Percentiles rank a stretch among this genome's conserved stretches.
Evolutionary conservation across 2,888 invertebrate genomes (phyloP).

Genomic region (Luperina testacea): DNA sequence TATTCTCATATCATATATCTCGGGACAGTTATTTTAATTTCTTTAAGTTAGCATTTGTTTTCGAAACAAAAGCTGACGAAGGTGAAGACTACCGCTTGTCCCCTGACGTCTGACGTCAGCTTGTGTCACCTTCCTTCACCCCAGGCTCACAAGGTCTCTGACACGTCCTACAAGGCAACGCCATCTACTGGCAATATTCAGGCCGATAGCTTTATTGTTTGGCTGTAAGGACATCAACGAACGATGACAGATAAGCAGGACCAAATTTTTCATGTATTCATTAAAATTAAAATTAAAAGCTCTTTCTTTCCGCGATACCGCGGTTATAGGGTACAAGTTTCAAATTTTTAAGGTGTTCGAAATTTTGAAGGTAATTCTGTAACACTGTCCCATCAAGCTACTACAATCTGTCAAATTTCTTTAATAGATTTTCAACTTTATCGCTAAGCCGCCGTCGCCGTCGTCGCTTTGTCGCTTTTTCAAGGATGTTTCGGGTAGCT

Average conservation of each 20-base stretch:
- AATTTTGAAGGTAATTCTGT: not conserved
- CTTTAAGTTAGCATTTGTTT: constrained; percentile 16
- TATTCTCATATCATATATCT: not conserved
- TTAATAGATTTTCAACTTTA: too few species aligned
- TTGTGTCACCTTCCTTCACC: constrained; percentile 49
- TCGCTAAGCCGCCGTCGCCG: too few species aligned
- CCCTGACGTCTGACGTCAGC: constrained; percentile 50
- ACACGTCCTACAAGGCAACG: constrained; percentile 24
- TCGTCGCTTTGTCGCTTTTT: too few species aligned
- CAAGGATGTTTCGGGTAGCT: too few species aligned
- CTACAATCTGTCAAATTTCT: too few species aligned
- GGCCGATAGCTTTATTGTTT: not conserved
- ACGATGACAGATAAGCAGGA: not conserved
- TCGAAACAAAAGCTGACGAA: constrained; percentile 28
- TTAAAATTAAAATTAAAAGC: not conserved
- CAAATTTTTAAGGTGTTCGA: not conserved
- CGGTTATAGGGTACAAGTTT: not conserved
- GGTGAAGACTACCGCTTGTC: constrained; percentile 33
- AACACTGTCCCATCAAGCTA: not conserved
- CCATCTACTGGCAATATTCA: constrained; percentile 23
- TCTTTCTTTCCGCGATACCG: not conserved
- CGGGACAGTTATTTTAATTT: constrained; percentile 1
- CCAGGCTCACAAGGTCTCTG: constrained; percentile 39
- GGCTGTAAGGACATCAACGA: constrained; percentile 1
- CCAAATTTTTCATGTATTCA: not conserved